Percentiles rank a stretch among this genome's conserved stretches.
Conservation (phyloP, 2,113 vertebrate species). For the Triplophysa siluroides region DNA sequence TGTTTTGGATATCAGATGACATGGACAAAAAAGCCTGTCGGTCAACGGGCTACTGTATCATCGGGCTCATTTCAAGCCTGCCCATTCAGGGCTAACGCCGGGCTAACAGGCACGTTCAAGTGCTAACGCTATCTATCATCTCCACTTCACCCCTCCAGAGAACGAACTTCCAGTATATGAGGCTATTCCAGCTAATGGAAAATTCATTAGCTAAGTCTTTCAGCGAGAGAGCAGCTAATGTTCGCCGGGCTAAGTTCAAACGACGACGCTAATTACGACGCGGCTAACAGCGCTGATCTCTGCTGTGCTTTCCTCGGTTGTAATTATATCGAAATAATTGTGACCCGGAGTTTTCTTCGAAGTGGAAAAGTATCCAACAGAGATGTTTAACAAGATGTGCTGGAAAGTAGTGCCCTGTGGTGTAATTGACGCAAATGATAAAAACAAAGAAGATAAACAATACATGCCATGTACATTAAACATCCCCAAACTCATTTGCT, state of each 20-base stretch:
- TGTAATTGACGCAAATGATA: background rate
- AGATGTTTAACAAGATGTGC: background rate
- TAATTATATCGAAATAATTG: background rate
- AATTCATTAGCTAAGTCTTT: conserved; percentile 41
- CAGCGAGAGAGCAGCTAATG: conserved; percentile 23
- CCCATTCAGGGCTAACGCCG: conserved; percentile 62
- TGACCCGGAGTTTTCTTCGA: background rate
- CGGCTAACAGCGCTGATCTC: background rate
- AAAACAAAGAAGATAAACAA: background rate
- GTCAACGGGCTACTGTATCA: conserved; percentile 58
- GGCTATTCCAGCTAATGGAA: conserved; percentile 43
- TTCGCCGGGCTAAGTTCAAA: conserved; percentile 12
- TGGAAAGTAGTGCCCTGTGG: background rate
- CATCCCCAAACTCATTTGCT: no score
- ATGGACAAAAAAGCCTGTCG: conserved; percentile 40
- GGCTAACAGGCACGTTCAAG: conserved; percentile 51
- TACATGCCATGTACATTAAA: background rate
- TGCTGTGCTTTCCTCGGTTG: background rate
- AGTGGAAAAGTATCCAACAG: background rate
- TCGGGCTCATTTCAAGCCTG: conserved; percentile 47
- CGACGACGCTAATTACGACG: conserved; percentile 4
- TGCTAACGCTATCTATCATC: conserved; percentile 67
- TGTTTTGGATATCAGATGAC: conserved; percentile 51
- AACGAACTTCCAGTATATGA: conserved; percentile 13
- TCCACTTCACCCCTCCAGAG: conserved; percentile 15